These are phyloP conservation scores for Cydia fagiglandana DNA, from an alignment of 1,140 invertebrate species.

Conservation along the genomic window DNA sequence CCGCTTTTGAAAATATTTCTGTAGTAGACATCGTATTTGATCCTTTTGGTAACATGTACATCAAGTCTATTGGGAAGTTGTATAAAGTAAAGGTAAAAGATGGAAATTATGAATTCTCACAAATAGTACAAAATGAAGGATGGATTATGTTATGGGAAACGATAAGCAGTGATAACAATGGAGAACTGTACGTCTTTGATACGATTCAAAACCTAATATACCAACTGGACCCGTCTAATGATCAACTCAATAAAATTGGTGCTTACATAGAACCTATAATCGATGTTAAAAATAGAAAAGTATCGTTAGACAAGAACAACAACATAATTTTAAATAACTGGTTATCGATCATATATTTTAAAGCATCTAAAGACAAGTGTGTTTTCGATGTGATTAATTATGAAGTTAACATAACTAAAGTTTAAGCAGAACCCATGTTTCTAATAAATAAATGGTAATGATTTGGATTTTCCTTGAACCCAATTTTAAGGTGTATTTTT, in stretches of 20 bases:
- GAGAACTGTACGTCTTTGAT: neutral
- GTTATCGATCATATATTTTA: neutral
- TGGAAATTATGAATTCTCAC: neutral
- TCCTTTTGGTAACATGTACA: neutral
- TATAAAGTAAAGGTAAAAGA: neutral
- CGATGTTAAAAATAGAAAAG: neutral
- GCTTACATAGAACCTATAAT: neutral
- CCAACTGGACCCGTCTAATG: neutral
- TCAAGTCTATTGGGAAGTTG: neutral
- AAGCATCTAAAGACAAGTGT: neutral
- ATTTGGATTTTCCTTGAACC: neutral
- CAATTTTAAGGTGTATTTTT: too few relatives aligned
- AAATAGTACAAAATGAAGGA: neutral
- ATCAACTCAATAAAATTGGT: neutral
- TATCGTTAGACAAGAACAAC: neutral
- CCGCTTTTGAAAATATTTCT: neutral
- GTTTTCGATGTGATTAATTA: neutral
- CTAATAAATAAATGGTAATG: neutral
- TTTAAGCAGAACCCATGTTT: neutral
- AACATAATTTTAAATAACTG: neutral
- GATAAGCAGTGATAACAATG: neutral
- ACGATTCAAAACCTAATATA: neutral
- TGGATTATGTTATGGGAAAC: neutral
- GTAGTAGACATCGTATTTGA: neutral
- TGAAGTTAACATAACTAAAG: neutral